Base-by-base conservation (phyloP, 2,797 vertebrate species). In the Pseudomugil tenellus region DNA sequence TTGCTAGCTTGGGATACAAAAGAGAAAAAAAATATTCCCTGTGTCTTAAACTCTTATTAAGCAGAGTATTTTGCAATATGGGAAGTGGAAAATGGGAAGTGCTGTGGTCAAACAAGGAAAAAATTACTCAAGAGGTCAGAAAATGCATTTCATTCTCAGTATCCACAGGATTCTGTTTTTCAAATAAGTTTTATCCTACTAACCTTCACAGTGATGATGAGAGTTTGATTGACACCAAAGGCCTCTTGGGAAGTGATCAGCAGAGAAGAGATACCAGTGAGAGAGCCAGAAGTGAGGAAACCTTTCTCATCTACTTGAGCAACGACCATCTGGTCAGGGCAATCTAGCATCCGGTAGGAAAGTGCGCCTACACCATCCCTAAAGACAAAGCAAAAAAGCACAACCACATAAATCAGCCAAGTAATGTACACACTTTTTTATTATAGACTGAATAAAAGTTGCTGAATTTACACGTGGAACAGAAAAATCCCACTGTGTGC, bases 201-300 rank as follows among this genome's bases (percentile, higher is more conserved):
- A 79, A 98, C 98, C 96, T 98, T 97, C 49, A 98, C 93, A 41
- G 96, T 93, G 4, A 95, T 79, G 58, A 95, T 80, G 79, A 96
- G 76, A 19, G 96, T 98, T 80, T 98, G 97, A 92, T 98, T 99
- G 92, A 97, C 93, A 65, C 97, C 97, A 55, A 98, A 97, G 23
- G 91, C 71, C 80, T 99, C 98, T 28, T 96, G 96, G 0, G 96
- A 96, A 67, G 92, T 95, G 72, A 98, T 89, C 88, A 97, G 94
- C 7, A 99, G 81, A 0, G 93, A 95, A 26, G 96, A 95, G 0
- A 81, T 88, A 52, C 98, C 97, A 0, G 96, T 93, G 35, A 93
- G 83, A 3, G 96, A 93, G 1, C 96, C 94, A 0, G 97, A 96
- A 0, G 67, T 89, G 39, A 99, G 94, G 53, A 94, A 83, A 62